Conservation (phyloP, 53 echinoderm and acorn worm species). For the Crossaster papposus region DNA sequence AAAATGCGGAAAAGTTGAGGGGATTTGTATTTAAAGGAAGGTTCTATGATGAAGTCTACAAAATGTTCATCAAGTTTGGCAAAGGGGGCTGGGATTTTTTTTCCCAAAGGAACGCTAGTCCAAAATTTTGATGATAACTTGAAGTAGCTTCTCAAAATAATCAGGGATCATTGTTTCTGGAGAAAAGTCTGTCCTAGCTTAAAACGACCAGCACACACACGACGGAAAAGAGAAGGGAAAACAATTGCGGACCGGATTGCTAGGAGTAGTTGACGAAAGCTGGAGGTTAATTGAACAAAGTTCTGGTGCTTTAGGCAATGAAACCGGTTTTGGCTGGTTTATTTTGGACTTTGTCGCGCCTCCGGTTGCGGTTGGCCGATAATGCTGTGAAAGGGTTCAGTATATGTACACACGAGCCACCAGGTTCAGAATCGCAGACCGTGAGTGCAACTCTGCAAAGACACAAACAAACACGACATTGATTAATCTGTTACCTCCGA, state of each 20-base stretch:
- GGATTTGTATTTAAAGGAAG: background rate
- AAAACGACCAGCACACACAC: background rate
- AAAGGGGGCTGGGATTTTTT: background rate
- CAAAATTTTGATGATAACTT: slow-evolving; percentile 55
- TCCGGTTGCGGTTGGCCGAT: background rate
- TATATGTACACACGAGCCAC: too few species aligned
- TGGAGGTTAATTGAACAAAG: too few species aligned
- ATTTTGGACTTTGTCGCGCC: too few species aligned
- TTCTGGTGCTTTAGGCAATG: too few species aligned
- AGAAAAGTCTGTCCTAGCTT: background rate
- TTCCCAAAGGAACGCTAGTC: slow-evolving; percentile 10
- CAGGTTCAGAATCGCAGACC: background rate
- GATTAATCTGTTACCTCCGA: too few species aligned
- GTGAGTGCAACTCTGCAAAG: background rate
- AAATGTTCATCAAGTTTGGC: slow-evolving; percentile 31
- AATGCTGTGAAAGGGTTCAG: background rate
- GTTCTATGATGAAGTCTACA: slow-evolving; percentile 2
- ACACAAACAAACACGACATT: background rate
- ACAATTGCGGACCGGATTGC: background rate
- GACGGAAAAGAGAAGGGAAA: background rate
- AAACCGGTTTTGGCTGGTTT: too few species aligned
- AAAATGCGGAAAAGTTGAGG: background rate
- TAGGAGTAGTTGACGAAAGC: too few species aligned
- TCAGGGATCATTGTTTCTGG: slow-evolving; percentile 30
- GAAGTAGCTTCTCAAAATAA: slow-evolving; percentile 43